Evolutionary conservation across 2,888 invertebrate genomes (phyloP).

Genomic region (Ophioninae sp.): DNA sequence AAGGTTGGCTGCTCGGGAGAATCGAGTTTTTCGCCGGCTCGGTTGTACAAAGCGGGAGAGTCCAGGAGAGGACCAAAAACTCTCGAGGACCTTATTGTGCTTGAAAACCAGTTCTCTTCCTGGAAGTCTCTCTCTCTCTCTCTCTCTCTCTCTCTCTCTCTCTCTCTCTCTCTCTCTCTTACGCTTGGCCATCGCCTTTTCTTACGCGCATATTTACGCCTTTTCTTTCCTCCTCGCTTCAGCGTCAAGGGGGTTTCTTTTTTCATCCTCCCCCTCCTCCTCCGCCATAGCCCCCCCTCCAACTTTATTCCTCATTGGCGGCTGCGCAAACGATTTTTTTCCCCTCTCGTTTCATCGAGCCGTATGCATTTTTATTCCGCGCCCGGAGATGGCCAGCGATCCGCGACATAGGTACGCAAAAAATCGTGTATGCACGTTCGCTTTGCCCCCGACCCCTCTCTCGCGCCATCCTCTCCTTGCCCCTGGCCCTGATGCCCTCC

Average conservation of each 20-base stretch:
- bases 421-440: conserved; percentile 23
- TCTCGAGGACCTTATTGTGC: conserved; percentile 57
- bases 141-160: conserved; percentile 29
- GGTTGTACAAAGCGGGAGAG: conserved; percentile 12
- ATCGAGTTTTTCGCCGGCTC: conserved; percentile 7
- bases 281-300: neutral
- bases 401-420: conserved; percentile 38
- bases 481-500: neutral
- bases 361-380: conserved; percentile 38
- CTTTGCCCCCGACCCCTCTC: neutral
- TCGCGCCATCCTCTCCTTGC: neutral
- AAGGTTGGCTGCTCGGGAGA: conserved; percentile 11
- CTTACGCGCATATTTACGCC: conserved; percentile 30
- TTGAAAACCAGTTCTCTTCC: conserved; percentile 68
- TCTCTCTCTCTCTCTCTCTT: conserved; percentile 31
- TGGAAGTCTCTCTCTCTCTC: conserved; percentile 60
- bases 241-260: neutral
- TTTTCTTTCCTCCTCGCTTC: conserved; percentile 29
- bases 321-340: neutral
- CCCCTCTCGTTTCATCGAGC: conserved; percentile 31
- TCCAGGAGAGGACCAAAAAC: conserved; percentile 16
- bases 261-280: conserved; percentile 13
- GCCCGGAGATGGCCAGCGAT: conserved; percentile 26
- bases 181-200: conserved; percentile 39
- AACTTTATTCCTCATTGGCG: conserved; percentile 29